These are phyloP conservation scores for Pantherophis guttatus DNA, from an alignment of 2,113 vertebrate species.

Conservation along the genomic window DNA sequence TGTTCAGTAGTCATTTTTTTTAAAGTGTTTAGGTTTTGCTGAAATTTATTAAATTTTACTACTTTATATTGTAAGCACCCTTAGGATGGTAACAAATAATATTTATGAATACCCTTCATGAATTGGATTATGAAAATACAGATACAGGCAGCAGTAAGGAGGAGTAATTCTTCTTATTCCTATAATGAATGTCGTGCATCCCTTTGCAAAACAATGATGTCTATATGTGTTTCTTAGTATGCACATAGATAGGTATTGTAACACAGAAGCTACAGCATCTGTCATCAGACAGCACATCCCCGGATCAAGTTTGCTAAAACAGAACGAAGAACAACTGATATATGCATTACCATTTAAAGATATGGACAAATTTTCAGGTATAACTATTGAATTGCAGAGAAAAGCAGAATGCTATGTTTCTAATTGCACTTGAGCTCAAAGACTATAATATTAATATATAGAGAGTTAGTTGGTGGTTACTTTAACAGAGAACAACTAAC, in stretches of 20 bases:
- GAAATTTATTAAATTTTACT: background rate
- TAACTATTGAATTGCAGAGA: background rate
- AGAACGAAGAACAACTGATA: conserved; percentile 83
- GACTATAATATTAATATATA: background rate
- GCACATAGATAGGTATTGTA: conserved; percentile 80
- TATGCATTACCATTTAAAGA: conserved; percentile 89
- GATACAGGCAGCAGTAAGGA: background rate
- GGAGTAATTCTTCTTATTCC: background rate
- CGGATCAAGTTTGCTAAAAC: conserved; percentile 79
- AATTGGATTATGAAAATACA: background rate
- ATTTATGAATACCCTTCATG: background rate
- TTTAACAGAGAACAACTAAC: background rate
- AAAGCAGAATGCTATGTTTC: background rate
- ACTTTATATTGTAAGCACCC: background rate
- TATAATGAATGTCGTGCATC: fast-evolving
- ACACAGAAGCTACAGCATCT: conserved; percentile 73
- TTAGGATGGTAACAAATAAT: background rate
- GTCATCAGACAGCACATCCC: conserved; percentile 83
- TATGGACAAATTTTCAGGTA: conserved; percentile 91
- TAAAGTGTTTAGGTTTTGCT: background rate
- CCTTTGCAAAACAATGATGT: fast-evolving
- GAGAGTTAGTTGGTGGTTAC: background rate
- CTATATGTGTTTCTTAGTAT: conserved; percentile 68
- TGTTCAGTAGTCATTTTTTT: background rate
- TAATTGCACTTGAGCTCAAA: background rate